Evolutionary conservation across 2,113 vertebrate species (phyloP), one percentile per base, ranked within the genome.

Genomic region (Ancistrus triradiatus): DNA sequence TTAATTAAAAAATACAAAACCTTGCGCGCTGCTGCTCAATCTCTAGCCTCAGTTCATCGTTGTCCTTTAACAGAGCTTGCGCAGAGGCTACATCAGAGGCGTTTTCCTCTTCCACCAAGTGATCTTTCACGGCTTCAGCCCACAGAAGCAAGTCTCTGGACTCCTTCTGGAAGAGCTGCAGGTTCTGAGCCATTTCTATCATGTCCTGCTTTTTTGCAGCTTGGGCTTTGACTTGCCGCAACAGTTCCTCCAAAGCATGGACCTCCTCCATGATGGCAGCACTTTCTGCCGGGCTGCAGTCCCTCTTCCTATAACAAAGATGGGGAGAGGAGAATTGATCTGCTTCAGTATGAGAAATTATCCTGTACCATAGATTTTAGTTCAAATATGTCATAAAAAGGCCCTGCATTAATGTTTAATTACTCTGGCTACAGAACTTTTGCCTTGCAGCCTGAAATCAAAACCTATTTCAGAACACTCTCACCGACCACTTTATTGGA

Each of bases 231-330:
- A 86, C 81, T 61, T 75, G 76, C 60, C 28, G 42, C 68, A 95
- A 78, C 58, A 92, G 83, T 1, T 61, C 68, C 62, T 92, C 90
- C 80, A 95, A 86, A 7, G 24, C 72, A 22, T 74, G 75, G 17
- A 93, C 84, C 53, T 92, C 89, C 66, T 89, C 77, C 40, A 78
- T 78, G 63, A 95, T 91, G 59, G 80, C 77, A 0, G 21, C 83
- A 46, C 86, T 89, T 68, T 95, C 91, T 9, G 79, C 35, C 0
- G 90, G 90, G 59, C 85, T 92, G 56, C 85, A 86, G 60, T 91
- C 86, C 67, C 87, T 77, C 55, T 91, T 88, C 81, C 93, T 95
- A 70, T 14, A 14, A 35, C 4, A 76, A 37, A 61, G 0, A 4
- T 0, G 15, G 25, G 49, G 1, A 7, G 40, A 22, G 6, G 6